Conservation (phyloP, 2,113 vertebrate species). For the Gavialis gangeticus region DNA sequence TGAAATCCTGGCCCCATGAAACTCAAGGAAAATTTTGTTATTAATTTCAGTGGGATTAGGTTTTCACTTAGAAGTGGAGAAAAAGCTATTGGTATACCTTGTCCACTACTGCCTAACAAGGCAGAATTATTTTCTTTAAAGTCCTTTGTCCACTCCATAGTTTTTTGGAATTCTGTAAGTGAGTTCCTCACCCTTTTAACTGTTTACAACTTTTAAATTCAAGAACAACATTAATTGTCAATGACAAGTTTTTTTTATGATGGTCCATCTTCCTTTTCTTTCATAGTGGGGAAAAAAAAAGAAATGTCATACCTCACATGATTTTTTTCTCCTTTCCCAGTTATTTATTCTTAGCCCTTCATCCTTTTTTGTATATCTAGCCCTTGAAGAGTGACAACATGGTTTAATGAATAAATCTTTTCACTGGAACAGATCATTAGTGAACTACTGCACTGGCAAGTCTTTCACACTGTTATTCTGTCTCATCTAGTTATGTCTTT, state of each 20-base stretch:
- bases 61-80: background rate
- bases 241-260: background rate
- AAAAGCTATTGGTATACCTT: background rate
- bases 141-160: background rate
- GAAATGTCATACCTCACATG: background rate
- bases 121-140: background rate
- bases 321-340: fast-evolving
- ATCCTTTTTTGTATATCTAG: background rate
- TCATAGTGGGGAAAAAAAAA: background rate
- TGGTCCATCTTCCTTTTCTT: background rate
- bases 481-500: background rate
- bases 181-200: background rate
- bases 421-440: no score
- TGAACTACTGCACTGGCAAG: background rate
- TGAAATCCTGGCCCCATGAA: background rate
- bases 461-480: background rate
- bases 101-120: background rate
- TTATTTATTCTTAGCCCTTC: background rate
- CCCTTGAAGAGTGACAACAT: background rate
- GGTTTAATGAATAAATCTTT: background rate
- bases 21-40: background rate
- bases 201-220: background rate
- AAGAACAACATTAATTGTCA: background rate
- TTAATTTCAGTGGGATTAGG: background rate
- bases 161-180: background rate